A percentile compares a stretch with the other conserved stretches of the same genome.
Conservation (phyloP, 2,888 invertebrate species). For the Rhamphomyia laevipes region DNA sequence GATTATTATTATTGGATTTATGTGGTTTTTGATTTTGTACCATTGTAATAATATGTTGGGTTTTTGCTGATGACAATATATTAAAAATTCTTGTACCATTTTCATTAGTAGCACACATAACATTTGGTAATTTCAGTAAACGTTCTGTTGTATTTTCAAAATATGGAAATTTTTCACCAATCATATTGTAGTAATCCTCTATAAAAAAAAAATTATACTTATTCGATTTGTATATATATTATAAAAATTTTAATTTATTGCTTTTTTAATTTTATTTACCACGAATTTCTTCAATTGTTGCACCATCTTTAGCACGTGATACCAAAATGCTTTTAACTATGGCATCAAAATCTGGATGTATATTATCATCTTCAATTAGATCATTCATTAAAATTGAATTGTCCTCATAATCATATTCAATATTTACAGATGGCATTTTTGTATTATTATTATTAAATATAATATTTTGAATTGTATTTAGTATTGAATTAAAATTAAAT, state of each 20-base stretch:
- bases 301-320: conserved; percentile 30
- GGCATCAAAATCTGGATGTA: conserved; percentile 12
- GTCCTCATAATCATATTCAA: too few species aligned
- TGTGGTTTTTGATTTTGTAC: conserved; percentile 25
- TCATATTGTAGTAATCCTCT: conserved; percentile 31
- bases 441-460: too few species aligned
- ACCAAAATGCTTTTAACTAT: conserved; percentile 30
- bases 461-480: too few species aligned
- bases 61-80: conserved; percentile 26
- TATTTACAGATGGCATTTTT: too few species aligned
- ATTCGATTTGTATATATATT: not conserved
- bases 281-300: conserved; percentile 31
- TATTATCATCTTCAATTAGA: too few species aligned
- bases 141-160: conserved; percentile 29
- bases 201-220: not conserved
- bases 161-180: conserved; percentile 28
- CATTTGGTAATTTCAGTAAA: conserved; percentile 29
- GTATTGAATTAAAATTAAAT: too few species aligned
- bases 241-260: not conserved
- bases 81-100: conserved; percentile 30
- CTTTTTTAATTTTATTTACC: conserved; percentile 19
- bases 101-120: conserved; percentile 26
- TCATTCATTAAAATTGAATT: too few species aligned
- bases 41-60: conserved; percentile 30
- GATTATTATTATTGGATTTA: not conserved